phyloP scores from a whole-genome alignment of 2,113 vertebrate species.

The Gasterosteus aculeatus region DNA sequence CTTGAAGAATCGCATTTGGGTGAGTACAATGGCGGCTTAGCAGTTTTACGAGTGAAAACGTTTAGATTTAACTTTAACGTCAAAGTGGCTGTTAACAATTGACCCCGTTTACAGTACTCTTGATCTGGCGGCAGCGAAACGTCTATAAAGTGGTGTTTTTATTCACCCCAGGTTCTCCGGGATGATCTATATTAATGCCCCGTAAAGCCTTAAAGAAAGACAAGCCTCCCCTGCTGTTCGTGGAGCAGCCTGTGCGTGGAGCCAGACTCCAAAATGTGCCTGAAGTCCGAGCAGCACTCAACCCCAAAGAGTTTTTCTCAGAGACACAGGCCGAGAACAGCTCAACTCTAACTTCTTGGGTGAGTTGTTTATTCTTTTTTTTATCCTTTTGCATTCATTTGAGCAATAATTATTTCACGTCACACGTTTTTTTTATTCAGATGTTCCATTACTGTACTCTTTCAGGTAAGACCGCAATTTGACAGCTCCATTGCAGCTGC shows the following conservation, averaged over 20 bases:
- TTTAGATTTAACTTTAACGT: background rate
- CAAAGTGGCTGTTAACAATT: background rate
- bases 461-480: slow-evolving; percentile 89
- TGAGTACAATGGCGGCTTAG: slow-evolving; percentile 3
- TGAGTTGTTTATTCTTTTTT: slow-evolving; percentile 29
- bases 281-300: slow-evolving; percentile 62
- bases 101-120: background rate
- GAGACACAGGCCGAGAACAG: slow-evolving; percentile 66
- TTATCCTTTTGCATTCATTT: background rate
- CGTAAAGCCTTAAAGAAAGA: slow-evolving; percentile 79
- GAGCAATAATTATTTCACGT: background rate
- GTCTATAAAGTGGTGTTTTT: background rate
- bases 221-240: slow-evolving; percentile 85
- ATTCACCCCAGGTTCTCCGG: slow-evolving; percentile 18
- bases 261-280: slow-evolving; percentile 73
- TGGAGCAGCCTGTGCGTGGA: slow-evolving; percentile 82
- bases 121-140: background rate
- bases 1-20: slow-evolving; percentile 9
- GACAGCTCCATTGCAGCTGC: slow-evolving; percentile 59
- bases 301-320: slow-evolving; percentile 80
- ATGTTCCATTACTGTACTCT: background rate
- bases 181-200: slow-evolving; percentile 86
- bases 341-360: slow-evolving; percentile 67
- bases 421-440: background rate
- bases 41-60: background rate